These are phyloP conservation scores for Pseudopipra pipra DNA, from an alignment of 2,113 vertebrate genomes.

Conservation along the genomic window DNA sequence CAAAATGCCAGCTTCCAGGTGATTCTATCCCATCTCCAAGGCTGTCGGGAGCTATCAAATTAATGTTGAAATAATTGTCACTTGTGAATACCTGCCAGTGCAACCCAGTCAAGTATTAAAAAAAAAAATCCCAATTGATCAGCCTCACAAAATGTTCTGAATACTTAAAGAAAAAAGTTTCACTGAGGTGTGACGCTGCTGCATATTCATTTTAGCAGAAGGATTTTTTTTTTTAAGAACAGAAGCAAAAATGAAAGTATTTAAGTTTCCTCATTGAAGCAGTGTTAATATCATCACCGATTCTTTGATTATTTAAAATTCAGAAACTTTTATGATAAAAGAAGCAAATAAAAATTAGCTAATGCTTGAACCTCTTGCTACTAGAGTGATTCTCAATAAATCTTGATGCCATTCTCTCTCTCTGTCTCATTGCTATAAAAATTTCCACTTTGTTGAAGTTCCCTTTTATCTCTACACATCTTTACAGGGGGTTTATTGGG, in stretches of 20 bases:
- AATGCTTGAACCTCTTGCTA: slow-evolving; percentile 22
- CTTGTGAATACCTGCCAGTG: slow-evolving; percentile 72
- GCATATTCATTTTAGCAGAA: slow-evolving; percentile 59
- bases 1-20: slow-evolving; percentile 66
- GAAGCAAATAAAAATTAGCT: slow-evolving; percentile 51
- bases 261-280: not conserved
- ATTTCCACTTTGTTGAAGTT: not conserved
- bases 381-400: slow-evolving; percentile 19
- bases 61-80: slow-evolving; percentile 71
- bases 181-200: slow-evolving; percentile 34
- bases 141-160: slow-evolving; percentile 67
- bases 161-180: slow-evolving; percentile 70
- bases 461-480: slow-evolving; percentile 19
- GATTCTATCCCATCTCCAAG: slow-evolving; percentile 49
- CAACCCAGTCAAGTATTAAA: slow-evolving; percentile 54
- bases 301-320: slow-evolving; percentile 11
- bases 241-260: slow-evolving; percentile 11
- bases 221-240: not conserved
- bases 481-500: slow-evolving; percentile 29
- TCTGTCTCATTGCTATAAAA: slow-evolving; percentile 19
- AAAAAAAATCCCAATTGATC: slow-evolving; percentile 66
- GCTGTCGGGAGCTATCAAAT: slow-evolving; percentile 66
- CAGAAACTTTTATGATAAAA: not conserved
- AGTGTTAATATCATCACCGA: not conserved
- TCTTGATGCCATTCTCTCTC: not conserved